A percentile compares a stretch with the other conserved stretches of the same genome.
These are phyloP conservation scores for Pseudococcus longispinus DNA, from an alignment of 2,888 invertebrate genomes.

Conservation along the genomic window DNA sequence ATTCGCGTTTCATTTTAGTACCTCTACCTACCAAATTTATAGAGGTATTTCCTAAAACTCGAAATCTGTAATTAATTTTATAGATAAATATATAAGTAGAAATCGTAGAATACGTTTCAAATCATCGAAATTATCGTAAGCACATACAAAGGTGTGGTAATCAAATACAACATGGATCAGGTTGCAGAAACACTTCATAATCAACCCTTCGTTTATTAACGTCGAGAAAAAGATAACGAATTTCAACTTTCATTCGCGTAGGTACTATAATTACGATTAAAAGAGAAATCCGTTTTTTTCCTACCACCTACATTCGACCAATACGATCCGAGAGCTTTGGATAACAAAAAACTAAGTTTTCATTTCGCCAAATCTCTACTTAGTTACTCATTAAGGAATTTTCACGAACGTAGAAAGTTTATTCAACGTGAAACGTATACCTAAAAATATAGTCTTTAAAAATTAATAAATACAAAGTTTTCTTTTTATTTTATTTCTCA, in stretches of 20 bases:
- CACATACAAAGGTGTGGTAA: neutral
- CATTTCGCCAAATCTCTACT: constrained; percentile 15
- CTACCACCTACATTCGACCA: neutral
- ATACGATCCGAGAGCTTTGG: neutral
- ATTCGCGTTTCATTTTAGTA: neutral
- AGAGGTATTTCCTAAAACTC: neutral
- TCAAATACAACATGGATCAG: neutral
- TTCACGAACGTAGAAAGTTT: neutral
- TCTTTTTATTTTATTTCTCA: neutral
- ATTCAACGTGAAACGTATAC: neutral
- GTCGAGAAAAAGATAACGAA: neutral
- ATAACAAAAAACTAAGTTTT: neutral
- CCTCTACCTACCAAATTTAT: neutral
- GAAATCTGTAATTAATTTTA: constrained; percentile 2
- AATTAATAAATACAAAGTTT: constrained; percentile 28
- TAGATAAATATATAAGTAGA: neutral
- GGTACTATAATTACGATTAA: neutral
- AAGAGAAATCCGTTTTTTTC: neutral
- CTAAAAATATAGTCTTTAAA: constrained; percentile 10
- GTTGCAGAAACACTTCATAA: neutral
- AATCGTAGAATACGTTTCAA: neutral
- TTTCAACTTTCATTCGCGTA: neutral
- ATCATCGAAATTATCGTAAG: neutral
- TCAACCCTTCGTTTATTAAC: neutral
- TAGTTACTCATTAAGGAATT: constrained; percentile 11